A percentile compares a stretch with the other conserved stretches of the same genome.
phyloP scores from a whole-genome alignment of 2,113 vertebrate species.

The Coptodon bakossiorum region DNA sequence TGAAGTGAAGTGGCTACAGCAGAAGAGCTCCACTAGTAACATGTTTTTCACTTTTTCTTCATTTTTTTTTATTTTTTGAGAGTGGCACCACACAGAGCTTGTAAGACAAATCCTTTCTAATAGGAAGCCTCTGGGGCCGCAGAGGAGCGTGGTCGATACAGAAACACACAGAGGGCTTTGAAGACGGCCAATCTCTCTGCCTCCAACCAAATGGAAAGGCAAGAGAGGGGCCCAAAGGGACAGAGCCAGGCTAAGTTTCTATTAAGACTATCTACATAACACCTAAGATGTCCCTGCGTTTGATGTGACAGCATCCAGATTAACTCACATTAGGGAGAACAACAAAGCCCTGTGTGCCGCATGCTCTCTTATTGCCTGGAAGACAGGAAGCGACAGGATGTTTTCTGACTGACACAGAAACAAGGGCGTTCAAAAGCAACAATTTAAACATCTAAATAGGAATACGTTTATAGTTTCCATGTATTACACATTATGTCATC shows the following conservation, averaged over 20 bases:
- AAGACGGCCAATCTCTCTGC: conserved; percentile 55
- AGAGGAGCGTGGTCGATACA: conserved; percentile 58
- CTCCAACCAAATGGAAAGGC: conserved; percentile 57
- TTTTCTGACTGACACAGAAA: conserved; percentile 16
- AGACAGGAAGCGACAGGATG: conserved; percentile 9
- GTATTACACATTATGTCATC: not conserved
- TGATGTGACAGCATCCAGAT: conserved; percentile 68
- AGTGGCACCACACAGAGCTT: conserved; percentile 41
- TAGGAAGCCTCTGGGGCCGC: conserved; percentile 55
- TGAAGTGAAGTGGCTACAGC: not conserved
- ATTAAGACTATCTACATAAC: conserved; percentile 65
- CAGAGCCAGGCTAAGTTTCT: conserved; percentile 56
- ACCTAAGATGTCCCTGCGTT: conserved; percentile 64
- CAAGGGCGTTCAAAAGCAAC: not conserved
- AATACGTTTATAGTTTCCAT: not conserved
- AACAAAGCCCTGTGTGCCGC: conserved; percentile 36
- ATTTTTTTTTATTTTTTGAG: not conserved
- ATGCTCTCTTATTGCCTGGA: not conserved
- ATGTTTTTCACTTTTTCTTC: not conserved
- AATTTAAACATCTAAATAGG: not conserved
- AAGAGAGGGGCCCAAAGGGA: conserved; percentile 37
- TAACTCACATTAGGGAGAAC: conserved; percentile 64
- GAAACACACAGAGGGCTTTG: conserved; percentile 58
- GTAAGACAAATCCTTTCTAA: conserved; percentile 69
- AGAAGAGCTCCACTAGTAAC: not conserved